Evolutionary conservation across 1,140 invertebrate genomes (phyloP).

Genomic region (Harlomillsia oculata): DNA sequence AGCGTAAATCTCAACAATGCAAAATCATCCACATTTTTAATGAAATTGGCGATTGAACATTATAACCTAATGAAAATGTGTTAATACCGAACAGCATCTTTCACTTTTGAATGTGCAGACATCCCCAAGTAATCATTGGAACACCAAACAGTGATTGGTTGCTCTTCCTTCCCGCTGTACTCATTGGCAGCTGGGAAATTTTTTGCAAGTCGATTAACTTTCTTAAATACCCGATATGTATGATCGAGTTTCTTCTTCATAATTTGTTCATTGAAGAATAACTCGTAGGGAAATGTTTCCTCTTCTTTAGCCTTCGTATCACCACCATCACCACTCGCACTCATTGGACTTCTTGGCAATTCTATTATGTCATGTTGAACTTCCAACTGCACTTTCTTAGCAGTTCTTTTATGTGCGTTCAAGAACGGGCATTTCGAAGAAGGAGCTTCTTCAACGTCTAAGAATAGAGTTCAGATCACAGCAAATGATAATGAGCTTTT

Average conservation of each 20-base stretch:
- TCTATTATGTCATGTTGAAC: constrained; percentile 53
- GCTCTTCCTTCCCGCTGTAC: constrained; percentile 60
- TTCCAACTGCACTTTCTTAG: constrained; percentile 54
- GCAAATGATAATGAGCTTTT: not conserved
- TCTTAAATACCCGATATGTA: constrained; percentile 93
- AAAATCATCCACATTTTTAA: no score
- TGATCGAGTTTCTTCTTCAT: constrained; percentile 89
- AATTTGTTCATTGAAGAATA: constrained; percentile 84
- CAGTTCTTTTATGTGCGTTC: no score
- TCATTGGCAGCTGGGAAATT: constrained; percentile 80
- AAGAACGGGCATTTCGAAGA: constrained; percentile 53
- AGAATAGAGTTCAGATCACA: not conserved
- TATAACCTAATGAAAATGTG: not conserved
- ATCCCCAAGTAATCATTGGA: constrained; percentile 97
- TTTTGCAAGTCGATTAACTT: constrained; percentile 76
- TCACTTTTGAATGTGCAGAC: constrained; percentile 81
- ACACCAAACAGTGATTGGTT: constrained; percentile 92
- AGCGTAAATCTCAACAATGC: constrained; percentile 68
- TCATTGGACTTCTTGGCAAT: not conserved
- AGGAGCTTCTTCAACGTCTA: not conserved
- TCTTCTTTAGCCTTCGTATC: not conserved
- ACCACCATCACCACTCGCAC: no score
- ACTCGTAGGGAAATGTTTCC: constrained; percentile 68
- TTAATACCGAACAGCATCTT: constrained; percentile 60
- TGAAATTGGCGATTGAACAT: no score